A percentile compares a stretch with the other conserved stretches of the same genome.
Evolutionary conservation across 2,113 vertebrate species (phyloP).

Genomic region (Forbesichthys agassizii): DNA sequence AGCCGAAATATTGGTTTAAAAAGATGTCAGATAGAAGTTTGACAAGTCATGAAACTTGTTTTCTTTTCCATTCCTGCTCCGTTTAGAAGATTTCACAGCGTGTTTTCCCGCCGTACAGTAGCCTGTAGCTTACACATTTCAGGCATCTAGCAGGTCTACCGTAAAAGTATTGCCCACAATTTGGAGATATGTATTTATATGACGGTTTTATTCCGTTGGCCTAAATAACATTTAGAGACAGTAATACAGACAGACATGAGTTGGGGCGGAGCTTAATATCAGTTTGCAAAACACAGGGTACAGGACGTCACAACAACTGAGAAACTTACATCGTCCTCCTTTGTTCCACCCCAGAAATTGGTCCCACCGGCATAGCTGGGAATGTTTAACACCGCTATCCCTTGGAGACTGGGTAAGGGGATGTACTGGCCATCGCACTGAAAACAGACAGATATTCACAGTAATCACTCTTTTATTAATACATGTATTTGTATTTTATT

Average conservation of each 20-base stretch:
- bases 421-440: constrained; percentile 99
- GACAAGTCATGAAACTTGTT: neutral
- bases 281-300: neutral
- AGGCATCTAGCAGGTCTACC: too few species aligned
- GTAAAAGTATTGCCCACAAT: too few species aligned
- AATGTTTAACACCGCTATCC: constrained; percentile 96
- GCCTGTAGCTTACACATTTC: too few species aligned
- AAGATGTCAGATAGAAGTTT: neutral
- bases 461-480: too few species aligned
- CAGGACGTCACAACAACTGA: neutral
- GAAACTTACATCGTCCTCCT: constrained; percentile 95
- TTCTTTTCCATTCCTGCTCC: neutral
- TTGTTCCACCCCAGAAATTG: constrained; percentile 99
- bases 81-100: too few species aligned
- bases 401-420: constrained; percentile 96
- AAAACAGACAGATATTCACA: constrained; percentile 41
- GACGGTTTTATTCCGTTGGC: too few species aligned
- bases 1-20: constrained; percentile 20
- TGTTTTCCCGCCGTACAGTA: too few species aligned
- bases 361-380: constrained; percentile 97
- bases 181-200: too few species aligned
- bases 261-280: neutral
- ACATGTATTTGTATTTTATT: too few species aligned
- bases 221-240: too few species aligned
- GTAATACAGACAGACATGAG: neutral